Base-by-base conservation (phyloP, 2,113 vertebrate genomes). In the Archocentrus centrarchus region DNA sequence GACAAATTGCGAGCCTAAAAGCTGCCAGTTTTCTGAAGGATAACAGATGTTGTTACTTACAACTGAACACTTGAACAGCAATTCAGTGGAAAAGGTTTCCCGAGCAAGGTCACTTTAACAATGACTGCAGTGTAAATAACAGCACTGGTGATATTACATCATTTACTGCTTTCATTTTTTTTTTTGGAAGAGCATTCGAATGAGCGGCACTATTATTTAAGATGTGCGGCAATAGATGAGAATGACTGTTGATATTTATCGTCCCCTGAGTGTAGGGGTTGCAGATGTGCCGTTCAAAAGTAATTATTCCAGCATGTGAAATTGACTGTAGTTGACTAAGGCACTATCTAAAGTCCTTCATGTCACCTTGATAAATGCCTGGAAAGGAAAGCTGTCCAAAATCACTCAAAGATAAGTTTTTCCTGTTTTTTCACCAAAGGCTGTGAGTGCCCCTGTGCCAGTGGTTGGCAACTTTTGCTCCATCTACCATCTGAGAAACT, bases 321-420 rank as follows among this genome's bases (percentile, higher is more conserved):
- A 85, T 59, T 3, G 24, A 86, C 87, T 44, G 7, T 53, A 2
- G 77, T 50, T 84, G 77, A 85, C 22, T 44, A 41, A 57, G 58
- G 18, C 37, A 60, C n/a, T 37, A 57, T 81, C 85, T 81, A 85
- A 82, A 78, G 77, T 37, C 80, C 79, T 87, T 85, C 53, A 77
- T 20, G 55, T 86, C 80, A 84, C 81, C 87, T 84, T 83, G 85
- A 77, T 78, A 14, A 75, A 47, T 22, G 35, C 57, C 61, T 79
- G 18, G 17, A 89, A 73, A 75, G 68, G 17, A 89, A 73, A 75
- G 68, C 60, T 55, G 59, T 70, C 57, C 30, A 75, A 80, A 83
- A 62, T 35, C 73, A 62, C n/a, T 82, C 61, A 58, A 3, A 60
- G 57, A 88, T 82, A 39, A 50, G 53, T 70, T 73, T 86, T 41